Evolutionary conservation across 1,140 invertebrate species (phyloP).

Genomic region (Tenebrio molitor): DNA sequence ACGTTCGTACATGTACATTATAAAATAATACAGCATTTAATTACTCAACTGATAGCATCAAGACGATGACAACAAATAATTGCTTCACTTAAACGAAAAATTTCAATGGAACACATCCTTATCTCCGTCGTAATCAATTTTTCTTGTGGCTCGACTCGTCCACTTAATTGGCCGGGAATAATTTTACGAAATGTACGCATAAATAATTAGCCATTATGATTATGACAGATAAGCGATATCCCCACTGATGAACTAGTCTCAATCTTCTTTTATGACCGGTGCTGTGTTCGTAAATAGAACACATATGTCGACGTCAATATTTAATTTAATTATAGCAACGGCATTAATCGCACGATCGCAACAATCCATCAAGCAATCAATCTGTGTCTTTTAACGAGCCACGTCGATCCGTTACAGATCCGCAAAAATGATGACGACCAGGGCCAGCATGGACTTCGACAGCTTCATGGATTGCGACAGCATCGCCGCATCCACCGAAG

Average conservation of each 20-base stretch:
- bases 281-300: too few species aligned
- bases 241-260: background rate
- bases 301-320: background rate
- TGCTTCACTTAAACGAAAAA: conserved; percentile 21
- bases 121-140: conserved; percentile 3
- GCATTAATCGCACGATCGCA: background rate
- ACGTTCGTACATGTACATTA: too few species aligned
- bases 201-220: conserved; percentile 7
- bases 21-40: too few species aligned
- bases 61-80: conserved; percentile 1
- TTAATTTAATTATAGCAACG: background rate
- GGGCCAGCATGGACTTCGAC: conserved; percentile 63
- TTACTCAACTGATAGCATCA: background rate
- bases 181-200: background rate
- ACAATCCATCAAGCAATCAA: background rate
- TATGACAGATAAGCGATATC: conserved; percentile 1
- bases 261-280: too few species aligned
- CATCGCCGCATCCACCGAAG: conserved; percentile 64
- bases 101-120: conserved; percentile 13
- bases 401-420: conserved; percentile 2
- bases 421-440: conserved; percentile 52
- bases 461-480: conserved; percentile 64
- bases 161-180: background rate
- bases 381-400: background rate
- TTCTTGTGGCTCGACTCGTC: background rate